phyloP scores from a whole-genome alignment of 2,888 invertebrate genomes.

The Busseola fusca region DNA sequence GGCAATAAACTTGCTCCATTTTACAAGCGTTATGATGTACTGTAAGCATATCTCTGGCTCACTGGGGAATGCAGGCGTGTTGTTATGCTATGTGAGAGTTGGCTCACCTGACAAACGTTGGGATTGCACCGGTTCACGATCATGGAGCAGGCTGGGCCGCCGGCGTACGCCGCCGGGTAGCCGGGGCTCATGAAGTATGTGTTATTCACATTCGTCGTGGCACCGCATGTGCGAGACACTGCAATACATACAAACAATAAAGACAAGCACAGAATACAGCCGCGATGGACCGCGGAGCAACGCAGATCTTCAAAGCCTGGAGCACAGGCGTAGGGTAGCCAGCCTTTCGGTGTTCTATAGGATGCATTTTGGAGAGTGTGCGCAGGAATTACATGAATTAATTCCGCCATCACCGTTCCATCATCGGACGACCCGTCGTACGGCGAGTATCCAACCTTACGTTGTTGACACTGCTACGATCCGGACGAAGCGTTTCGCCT shows the following conservation, averaged over 20 bases:
- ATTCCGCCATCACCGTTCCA: no score
- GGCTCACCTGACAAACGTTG: conserved; percentile 91
- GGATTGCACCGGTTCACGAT: conserved; percentile 91
- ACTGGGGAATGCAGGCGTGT: no score
- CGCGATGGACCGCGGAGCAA: background rate
- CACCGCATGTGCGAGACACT: conserved; percentile 93
- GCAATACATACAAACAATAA: conserved; percentile 29
- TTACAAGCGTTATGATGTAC: background rate
- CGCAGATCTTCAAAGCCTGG: no score
- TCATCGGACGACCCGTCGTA: no score
- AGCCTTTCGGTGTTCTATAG: no score
- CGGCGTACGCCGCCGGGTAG: conserved; percentile 92
- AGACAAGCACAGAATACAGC: background rate
- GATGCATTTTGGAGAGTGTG: no score
- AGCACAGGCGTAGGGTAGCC: no score
- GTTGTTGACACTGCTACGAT: no score
- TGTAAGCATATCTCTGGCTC: no score
- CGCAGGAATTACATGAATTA: no score
- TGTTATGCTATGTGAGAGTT: background rate
- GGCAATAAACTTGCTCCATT: background rate
- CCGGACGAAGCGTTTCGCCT: no score
- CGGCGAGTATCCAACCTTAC: no score
- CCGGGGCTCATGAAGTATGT: conserved; percentile 95
- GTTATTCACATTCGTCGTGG: conserved; percentile 92
- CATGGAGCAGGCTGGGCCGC: conserved; percentile 92